phyloP scores from a whole-genome alignment of 2,797 vertebrate genomes.

The Odontamblyopus rebecca region DNA sequence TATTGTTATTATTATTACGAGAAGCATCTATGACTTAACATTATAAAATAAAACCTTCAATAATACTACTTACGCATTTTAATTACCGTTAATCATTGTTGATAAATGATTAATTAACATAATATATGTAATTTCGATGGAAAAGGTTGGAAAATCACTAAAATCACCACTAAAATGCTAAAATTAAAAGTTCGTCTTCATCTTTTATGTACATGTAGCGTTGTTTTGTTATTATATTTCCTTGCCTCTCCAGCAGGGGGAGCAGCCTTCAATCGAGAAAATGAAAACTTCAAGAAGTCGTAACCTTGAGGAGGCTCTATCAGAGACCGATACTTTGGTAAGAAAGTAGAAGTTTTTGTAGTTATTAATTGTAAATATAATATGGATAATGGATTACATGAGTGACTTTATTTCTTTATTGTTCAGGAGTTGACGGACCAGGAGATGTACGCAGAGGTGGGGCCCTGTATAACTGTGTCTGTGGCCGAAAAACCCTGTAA shows the following conservation, averaged over 20 bases:
- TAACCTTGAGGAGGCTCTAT: constrained; percentile 82
- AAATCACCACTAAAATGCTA: too few species aligned
- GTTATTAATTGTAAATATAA: neutral
- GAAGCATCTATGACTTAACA: too few species aligned
- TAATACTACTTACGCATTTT: too few species aligned
- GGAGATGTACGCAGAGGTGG: constrained; percentile 79
- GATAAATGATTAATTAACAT: too few species aligned
- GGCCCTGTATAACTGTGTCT: constrained; percentile 80
- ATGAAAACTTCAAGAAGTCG: constrained; percentile 84
- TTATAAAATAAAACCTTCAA: too few species aligned
- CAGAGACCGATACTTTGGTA: constrained; percentile 83
- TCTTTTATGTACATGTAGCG: too few species aligned
- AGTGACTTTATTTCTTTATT: constrained; percentile 8
- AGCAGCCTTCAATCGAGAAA: constrained; percentile 81
- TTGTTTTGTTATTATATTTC: neutral
- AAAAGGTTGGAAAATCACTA: too few species aligned
- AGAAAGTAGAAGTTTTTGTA: neutral
- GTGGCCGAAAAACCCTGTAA: constrained; percentile 83
- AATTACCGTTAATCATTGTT: too few species aligned
- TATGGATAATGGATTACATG: too few species aligned
- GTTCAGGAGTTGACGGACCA: constrained; percentile 82
- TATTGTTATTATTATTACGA: too few species aligned
- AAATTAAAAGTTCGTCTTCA: too few species aligned
- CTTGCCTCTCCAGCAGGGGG: constrained; percentile 79
- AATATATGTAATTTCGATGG: too few species aligned